Evolutionary conservation across 2,113 vertebrate genomes (phyloP), one percentile per base, ranked within the genome.

Genomic region (Athene noctua): DNA sequence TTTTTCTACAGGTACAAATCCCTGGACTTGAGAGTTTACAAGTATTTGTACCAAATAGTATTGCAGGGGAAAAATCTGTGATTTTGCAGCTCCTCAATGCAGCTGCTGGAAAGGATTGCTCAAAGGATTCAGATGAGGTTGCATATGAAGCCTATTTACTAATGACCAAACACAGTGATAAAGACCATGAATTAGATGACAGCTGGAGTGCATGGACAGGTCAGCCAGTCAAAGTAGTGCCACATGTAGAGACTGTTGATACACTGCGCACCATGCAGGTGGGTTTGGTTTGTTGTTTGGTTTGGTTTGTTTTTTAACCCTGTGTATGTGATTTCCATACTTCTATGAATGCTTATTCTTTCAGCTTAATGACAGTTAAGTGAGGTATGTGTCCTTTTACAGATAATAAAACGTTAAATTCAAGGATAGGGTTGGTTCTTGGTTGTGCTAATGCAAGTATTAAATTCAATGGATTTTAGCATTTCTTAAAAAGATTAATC

Each of bases 81-180:
- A 98, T 99, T 96, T 96, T 99, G 92, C 99, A 99, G 96, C 97
- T 99, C 23, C 98, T 99, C 59, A 99, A 99, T 25, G 99, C 99
- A 3, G 99, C 99, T 17, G 99, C 99, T 7, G 99, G 99, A 26
- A 99, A 99, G 92, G 99, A 99, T 97, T 99, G 99, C 96, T 99
- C 99, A 6, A 99, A 99, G 94, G 99, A 99, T 74, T 98, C 98
- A 0, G 99, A 99, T 17, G 99, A 99, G 2, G 94, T 99, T 9
- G 84, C 97, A 0, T 98, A 99, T 13, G 99, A 99, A 25, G 98
- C 98, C 49, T 99, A 98, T 71, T 98, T 99, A 55, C 98, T 99
- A 4, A 99, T 99, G 97, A 99, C 98, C 96, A 99, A 99, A 81
- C 98, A 98, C 19, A 93, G 98, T 32, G 98, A 98, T 14, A 98